Evolutionary conservation across 2,888 invertebrate genomes (phyloP), one percentile per base, ranked within the genome.

Genomic region (Volucella inflata): DNA sequence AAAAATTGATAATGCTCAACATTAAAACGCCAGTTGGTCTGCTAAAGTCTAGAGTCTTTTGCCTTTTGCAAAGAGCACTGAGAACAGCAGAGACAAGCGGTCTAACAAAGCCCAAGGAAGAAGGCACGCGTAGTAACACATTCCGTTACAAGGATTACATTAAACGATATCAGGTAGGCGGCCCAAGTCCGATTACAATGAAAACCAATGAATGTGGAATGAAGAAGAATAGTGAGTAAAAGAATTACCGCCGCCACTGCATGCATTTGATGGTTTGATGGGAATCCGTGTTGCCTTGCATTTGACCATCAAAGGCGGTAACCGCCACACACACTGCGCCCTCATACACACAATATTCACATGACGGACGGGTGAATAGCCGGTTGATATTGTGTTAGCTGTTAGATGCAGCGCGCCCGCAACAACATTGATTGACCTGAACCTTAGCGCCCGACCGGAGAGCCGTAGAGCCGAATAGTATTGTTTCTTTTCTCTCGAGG

Each of bases 91-190:
- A 74, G 75, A 78, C 68, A 64, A 70, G 57, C 74, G 83, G 83
- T 74, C 79, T 60, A 76, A 75, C 70, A 79, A 84, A 75, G 65
- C 62, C 74, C 46, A 55, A 48, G 70, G 62, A 75, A 79, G 42
- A 71, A 76, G 84, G 84, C 84, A 84, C 84, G 84, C 84, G 84
- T 84, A 84, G 84, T 84, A 84, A 80, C 80, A 80, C 80, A 84
- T 80, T 84, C 80, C 80, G 84, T 84, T 84, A 84, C 84, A 84
- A 85, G 85, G 81, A 85, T 85, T 81, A 77, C 71, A 81, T 85
- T 81, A 59, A 72, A 77, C 53, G 72, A 77, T 77, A 77, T 81
- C 85, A 85, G 85, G 85, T 62, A 64, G 76, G 76, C 68, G 70
- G 59, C 40, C 59, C 38, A 65, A 55, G 40, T 75, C 71, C 79